phyloP scores from a whole-genome alignment of 2,113 vertebrate genomes.

The Oncorhynchus kisutch region DNA sequence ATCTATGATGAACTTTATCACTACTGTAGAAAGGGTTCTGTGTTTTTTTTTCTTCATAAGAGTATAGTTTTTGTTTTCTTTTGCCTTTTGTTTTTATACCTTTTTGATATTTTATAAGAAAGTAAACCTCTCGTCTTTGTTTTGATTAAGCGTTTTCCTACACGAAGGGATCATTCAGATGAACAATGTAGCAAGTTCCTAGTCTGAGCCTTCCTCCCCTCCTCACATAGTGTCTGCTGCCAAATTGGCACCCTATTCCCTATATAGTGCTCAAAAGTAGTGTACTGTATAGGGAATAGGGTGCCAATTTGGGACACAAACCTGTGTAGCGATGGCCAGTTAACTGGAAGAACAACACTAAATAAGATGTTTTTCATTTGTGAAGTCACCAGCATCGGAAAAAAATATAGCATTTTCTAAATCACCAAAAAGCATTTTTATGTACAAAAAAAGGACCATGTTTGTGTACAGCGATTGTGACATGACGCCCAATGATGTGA shows the following conservation, averaged over 20 bases:
- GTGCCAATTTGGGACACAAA: no score
- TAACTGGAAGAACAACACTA: conserved; percentile 75
- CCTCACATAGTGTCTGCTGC: conserved; percentile 27
- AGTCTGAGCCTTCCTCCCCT: conserved; percentile 64
- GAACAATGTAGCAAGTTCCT: conserved; percentile 60
- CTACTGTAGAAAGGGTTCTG: conserved; percentile 75
- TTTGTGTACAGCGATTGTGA: conserved; percentile 83
- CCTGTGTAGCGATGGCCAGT: conserved; percentile 67
- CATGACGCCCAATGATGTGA: conserved; percentile 94
- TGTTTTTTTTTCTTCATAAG: conserved; percentile 58
- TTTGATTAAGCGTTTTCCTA: conserved; percentile 20
- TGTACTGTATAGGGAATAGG: no score
- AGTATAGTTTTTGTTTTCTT: conserved; percentile 41
- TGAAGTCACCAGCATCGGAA: conserved; percentile 31
- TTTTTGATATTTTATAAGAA: conserved; percentile 60
- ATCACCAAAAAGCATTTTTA: conserved; percentile 65
- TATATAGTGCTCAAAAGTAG: no score
- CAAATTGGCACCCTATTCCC: no score
- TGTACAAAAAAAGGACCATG: conserved; percentile 69
- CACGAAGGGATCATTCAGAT: conserved; percentile 59
- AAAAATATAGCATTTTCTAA: conserved; percentile 47
- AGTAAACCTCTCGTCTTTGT: background rate
- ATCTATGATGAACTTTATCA: conserved; percentile 70
- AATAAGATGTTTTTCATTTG: conserved; percentile 59
- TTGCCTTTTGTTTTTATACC: conserved; percentile 17